Evolutionary conservation across 1,140 invertebrate species (phyloP).

Genomic region (Rhynchophorus ferrugineus): DNA sequence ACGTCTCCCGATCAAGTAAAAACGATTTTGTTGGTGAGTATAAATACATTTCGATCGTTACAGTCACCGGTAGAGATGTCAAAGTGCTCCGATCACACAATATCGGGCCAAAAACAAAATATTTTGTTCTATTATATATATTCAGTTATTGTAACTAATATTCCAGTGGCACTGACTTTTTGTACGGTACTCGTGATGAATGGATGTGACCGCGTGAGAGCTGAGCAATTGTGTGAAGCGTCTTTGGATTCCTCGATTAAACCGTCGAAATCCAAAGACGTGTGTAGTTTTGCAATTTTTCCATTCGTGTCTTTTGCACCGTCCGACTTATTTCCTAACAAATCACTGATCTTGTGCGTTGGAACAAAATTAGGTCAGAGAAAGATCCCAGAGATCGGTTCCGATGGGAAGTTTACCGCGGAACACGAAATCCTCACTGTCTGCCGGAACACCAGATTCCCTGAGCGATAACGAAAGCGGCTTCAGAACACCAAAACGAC

Average conservation of each 20-base stretch:
- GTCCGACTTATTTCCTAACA: no score
- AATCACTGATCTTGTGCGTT: no score
- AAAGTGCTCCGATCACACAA: no score
- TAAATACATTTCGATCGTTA: no score
- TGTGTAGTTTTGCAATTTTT: no score
- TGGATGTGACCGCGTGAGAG: background rate
- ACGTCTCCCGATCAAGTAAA: slow-evolving; percentile 29
- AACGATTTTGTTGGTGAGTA: slow-evolving; percentile 27
- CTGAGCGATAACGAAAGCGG: slow-evolving; percentile 79
- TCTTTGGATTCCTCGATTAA: no score
- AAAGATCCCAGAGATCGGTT: slow-evolving; percentile 75
- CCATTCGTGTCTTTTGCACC: no score
- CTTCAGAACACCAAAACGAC: slow-evolving; percentile 53
- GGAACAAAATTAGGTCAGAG: slow-evolving; percentile 68
- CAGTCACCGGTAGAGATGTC: no score
- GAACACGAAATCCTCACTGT: slow-evolving; percentile 63
- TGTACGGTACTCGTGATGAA: no score
- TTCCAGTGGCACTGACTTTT: background rate
- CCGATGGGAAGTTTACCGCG: slow-evolving; percentile 51
- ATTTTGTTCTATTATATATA: background rate
- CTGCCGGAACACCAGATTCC: slow-evolving; percentile 76
- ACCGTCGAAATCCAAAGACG: no score
- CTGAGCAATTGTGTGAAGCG: background rate
- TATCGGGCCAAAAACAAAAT: background rate
- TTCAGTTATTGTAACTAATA: background rate